These are phyloP conservation scores for Muschampia plurimacula DNA, from an alignment of 2,888 invertebrate genomes.

Conservation along the genomic window DNA sequence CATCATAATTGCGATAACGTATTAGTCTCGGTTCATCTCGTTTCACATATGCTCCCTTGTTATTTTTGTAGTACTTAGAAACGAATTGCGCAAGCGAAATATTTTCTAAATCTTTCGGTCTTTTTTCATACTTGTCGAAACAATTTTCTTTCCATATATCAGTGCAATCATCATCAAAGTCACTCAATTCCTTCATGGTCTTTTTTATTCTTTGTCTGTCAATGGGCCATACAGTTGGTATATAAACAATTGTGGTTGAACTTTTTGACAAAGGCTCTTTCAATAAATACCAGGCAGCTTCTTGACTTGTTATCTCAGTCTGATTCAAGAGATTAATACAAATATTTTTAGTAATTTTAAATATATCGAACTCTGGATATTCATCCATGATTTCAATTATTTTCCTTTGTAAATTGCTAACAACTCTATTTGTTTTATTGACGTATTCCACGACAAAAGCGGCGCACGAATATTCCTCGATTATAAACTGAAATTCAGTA, in stretches of 20 bases:
- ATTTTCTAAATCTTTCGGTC: conserved; percentile 54
- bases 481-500: conserved; percentile 60
- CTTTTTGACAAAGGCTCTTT: conserved; percentile 46
- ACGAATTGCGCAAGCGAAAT: conserved; percentile 60
- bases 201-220: conserved; percentile 57
- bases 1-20: conserved; percentile 49
- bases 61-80: conserved; percentile 50
- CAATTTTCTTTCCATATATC: conserved; percentile 64
- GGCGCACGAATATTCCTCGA: conserved; percentile 66
- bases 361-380: conserved; percentile 49
- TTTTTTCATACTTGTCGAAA: conserved; percentile 60
- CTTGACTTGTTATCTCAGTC: conserved; percentile 53
- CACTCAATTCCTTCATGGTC: conserved; percentile 52
- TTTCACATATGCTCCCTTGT: conserved; percentile 12
- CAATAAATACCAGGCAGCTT: conserved; percentile 55
- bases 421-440: conserved; percentile 59
- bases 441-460: conserved; percentile 63
- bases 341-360: conserved; percentile 47
- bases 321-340: conserved; percentile 45
- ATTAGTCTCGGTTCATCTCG: conserved; percentile 41
- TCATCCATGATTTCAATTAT: conserved; percentile 55
- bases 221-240: conserved; percentile 50
- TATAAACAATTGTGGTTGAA: conserved; percentile 42
- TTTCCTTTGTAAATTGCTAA: conserved; percentile 58
- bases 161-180: conserved; percentile 51